Conservation (phyloP, 2,888 invertebrate genomes). For the Temnothorax rugatulus region DNA sequence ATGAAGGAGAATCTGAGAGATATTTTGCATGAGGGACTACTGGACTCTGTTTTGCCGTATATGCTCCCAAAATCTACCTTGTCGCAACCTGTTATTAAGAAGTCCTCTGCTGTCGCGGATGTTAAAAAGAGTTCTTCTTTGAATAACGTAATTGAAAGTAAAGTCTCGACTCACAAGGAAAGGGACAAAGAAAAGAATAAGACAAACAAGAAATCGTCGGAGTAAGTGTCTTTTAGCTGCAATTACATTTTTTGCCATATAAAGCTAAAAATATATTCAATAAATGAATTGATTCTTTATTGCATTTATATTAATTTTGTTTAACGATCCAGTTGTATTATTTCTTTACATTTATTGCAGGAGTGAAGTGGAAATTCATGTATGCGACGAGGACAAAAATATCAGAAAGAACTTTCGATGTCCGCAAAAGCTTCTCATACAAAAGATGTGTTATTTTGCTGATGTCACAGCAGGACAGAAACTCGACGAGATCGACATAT, state of each 20-base stretch:
- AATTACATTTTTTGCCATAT: conserved; percentile 41
- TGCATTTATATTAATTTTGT: conserved; percentile 15
- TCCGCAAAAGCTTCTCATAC: conserved; percentile 93
- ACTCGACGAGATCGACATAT: conserved; percentile 97
- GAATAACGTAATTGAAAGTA: conserved; percentile 69
- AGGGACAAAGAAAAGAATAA: conserved; percentile 80
- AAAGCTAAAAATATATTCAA: conserved; percentile 25
- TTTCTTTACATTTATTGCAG: conserved; percentile 84
- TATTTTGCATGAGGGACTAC: conserved; percentile 93
- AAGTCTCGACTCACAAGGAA: conserved; percentile 58
- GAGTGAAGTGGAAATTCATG: conserved; percentile 96
- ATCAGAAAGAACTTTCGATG: conserved; percentile 96
- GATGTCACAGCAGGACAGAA: conserved; percentile 94
- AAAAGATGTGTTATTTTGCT: conserved; percentile 98
- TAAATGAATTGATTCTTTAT: conserved; percentile 2
- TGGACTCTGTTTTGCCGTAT: conserved; percentile 94
- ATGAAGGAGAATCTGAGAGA: conserved; percentile 87
- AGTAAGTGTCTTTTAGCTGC: conserved; percentile 75
- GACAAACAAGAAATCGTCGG: conserved; percentile 77
- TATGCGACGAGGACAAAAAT: conserved; percentile 97
- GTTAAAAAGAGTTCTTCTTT: conserved; percentile 87
- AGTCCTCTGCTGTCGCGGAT: conserved; percentile 85
- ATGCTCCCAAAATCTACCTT: conserved; percentile 89
- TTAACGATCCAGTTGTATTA: background rate
- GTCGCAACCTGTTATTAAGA: conserved; percentile 88